Conservation (phyloP, 1,140 invertebrate genomes). For the Aphaenogaster ashmeadi region DNA sequence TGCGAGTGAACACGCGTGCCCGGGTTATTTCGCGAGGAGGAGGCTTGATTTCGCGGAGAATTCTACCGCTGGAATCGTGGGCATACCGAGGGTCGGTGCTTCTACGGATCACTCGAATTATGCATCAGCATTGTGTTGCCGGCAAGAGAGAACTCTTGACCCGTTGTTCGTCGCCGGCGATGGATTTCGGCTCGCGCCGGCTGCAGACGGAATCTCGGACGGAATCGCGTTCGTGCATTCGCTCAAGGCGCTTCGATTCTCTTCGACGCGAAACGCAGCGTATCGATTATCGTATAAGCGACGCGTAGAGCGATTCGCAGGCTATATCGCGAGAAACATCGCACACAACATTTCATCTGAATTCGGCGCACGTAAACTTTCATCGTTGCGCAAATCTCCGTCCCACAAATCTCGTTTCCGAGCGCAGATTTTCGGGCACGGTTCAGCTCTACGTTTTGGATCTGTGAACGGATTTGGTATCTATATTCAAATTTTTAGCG, state of each 20-base stretch:
- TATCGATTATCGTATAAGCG: conserved; percentile 6
- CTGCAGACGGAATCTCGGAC: background rate
- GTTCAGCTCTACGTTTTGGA: background rate
- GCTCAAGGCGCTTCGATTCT: background rate
- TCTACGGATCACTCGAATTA: conserved; percentile 76
- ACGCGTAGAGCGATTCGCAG: background rate
- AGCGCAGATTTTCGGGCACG: conserved; percentile 15
- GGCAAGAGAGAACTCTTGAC: conserved; percentile 76
- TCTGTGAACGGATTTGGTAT: background rate
- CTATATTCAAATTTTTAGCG: conserved; percentile 42
- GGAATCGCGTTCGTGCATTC: background rate
- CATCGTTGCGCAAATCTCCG: background rate
- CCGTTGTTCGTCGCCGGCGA: conserved; percentile 76
- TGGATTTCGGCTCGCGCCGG: conserved; percentile 57
- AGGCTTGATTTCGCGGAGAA: conserved; percentile 67
- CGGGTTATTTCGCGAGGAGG: conserved; percentile 36
- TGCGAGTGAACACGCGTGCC: conserved; percentile 24
- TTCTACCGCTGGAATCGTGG: conserved; percentile 35
- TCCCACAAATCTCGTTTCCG: conserved; percentile 32
- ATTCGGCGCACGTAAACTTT: conserved; percentile 30
- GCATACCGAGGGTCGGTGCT: conserved; percentile 49
- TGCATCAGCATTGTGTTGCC: conserved; percentile 77
- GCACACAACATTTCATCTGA: background rate
- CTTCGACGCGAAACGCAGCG: background rate
- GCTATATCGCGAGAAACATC: background rate